Conservation (phyloP, 2,888 invertebrate genomes). For the Plebejus anna region DNA sequence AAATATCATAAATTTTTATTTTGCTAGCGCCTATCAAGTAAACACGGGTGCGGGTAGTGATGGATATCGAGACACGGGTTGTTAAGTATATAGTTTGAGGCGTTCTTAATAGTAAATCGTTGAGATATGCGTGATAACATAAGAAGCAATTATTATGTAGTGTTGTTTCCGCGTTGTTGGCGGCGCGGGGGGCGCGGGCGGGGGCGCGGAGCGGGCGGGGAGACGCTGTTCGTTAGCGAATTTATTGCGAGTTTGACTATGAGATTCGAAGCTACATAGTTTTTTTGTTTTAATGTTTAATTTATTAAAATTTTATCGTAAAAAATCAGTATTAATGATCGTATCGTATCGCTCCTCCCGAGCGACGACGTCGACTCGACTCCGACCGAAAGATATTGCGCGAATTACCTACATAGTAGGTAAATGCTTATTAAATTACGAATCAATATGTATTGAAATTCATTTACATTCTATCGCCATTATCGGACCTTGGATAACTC, state of each 20-base stretch:
- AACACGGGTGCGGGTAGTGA: neutral
- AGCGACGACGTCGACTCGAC: slow-evolving; percentile 38
- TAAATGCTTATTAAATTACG: slow-evolving; percentile 51
- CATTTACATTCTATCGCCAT: slow-evolving; percentile 53
- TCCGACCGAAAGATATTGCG: slow-evolving; percentile 51
- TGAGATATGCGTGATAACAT: slow-evolving; percentile 6
- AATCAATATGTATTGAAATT: slow-evolving; percentile 58
- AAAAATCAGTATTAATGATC: slow-evolving; percentile 63
- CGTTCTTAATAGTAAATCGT: neutral
- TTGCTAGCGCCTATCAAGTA: neutral
- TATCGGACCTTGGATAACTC: slow-evolving; percentile 49
- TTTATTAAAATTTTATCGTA: slow-evolving; percentile 75
- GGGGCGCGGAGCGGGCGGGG: slow-evolving; percentile 51
- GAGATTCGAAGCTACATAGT: slow-evolving; percentile 71
- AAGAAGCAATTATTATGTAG: slow-evolving; percentile 18
- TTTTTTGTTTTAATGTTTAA: slow-evolving; percentile 73
- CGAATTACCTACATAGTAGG: slow-evolving; percentile 51
- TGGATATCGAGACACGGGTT: neutral
- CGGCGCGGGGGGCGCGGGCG: slow-evolving; percentile 39
- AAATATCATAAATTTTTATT: neutral
- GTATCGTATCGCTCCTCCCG: slow-evolving; percentile 54
- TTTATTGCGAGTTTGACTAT: slow-evolving; percentile 76
- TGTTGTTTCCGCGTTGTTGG: slow-evolving; percentile 31
- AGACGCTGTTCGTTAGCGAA: slow-evolving; percentile 59
- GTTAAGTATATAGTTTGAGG: neutral